Percentiles rank a stretch among this genome's conserved stretches.
Conservation (phyloP, 2,113 vertebrate genomes). For the Aspidoscelis tigris region DNA sequence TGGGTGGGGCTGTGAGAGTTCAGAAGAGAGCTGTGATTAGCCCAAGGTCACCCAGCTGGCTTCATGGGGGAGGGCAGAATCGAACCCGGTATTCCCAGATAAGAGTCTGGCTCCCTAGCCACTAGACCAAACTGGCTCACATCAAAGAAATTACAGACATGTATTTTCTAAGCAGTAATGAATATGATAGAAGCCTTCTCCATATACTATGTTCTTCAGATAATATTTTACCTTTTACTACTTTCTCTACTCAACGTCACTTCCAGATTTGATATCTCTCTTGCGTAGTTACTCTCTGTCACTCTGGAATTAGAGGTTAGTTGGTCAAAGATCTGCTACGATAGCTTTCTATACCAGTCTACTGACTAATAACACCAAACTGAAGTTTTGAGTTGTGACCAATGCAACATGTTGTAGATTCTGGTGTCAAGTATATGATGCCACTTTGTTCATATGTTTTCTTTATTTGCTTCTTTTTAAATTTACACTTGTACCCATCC, state of each 20-base stretch:
- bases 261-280: slow-evolving; percentile 50
- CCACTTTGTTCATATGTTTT: no score
- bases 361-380: not conserved
- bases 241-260: slow-evolving; percentile 49
- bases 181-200: not conserved
- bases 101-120: no score
- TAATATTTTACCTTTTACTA: slow-evolving; percentile 60
- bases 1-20: no score
- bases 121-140: no score
- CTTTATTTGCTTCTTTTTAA: no score
- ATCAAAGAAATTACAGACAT: not conserved
- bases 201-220: not conserved
- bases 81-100: no score
- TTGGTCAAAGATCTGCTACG: not conserved
- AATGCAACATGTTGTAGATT: not conserved
- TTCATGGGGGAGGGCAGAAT: no score
- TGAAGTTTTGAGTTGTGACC: no score
- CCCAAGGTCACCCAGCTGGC: no score
- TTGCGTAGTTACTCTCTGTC: slow-evolving; percentile 7
- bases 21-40: no score
- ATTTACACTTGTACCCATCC: no score
- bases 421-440: no score
- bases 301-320: slow-evolving; percentile 26
- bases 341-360: not conserved
- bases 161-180: not conserved